These are phyloP conservation scores for Sturnus vulgaris DNA, from an alignment of 2,113 vertebrate species.

Conservation along the genomic window DNA sequence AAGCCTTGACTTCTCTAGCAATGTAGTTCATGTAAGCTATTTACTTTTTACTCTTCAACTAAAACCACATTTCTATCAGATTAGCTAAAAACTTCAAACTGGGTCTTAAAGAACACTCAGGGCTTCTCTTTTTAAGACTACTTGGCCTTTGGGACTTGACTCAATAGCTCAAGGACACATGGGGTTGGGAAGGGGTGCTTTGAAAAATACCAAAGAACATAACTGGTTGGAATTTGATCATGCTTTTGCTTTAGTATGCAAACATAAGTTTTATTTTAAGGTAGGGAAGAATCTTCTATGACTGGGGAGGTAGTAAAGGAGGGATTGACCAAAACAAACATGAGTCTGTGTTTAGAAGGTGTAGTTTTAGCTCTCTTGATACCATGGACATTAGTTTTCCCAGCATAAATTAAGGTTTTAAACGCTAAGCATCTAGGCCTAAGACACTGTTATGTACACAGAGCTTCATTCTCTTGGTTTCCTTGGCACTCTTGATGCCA, in stretches of 20 bases:
- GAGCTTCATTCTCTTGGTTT: neutral
- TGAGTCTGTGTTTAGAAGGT: neutral
- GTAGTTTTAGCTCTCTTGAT: neutral
- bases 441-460: neutral
- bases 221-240: neutral
- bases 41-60: neutral
- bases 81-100: neutral
- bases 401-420: neutral
- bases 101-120: neutral
- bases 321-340: neutral
- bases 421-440: neutral
- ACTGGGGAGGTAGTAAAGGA: neutral
- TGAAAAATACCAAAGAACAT: neutral
- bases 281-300: neutral
- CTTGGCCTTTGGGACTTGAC: neutral
- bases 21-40: neutral
- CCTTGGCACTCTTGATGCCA: neutral
- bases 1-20: neutral
- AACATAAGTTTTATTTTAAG: neutral
- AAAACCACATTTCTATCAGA: fast-evolving
- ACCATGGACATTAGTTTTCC: neutral
- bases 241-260: neutral
- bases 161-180: neutral
- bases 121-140: neutral
- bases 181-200: neutral